These are phyloP conservation scores for Galendromus occidentalis DNA, from an alignment of 1,140 invertebrate species.

Conservation along the genomic window DNA sequence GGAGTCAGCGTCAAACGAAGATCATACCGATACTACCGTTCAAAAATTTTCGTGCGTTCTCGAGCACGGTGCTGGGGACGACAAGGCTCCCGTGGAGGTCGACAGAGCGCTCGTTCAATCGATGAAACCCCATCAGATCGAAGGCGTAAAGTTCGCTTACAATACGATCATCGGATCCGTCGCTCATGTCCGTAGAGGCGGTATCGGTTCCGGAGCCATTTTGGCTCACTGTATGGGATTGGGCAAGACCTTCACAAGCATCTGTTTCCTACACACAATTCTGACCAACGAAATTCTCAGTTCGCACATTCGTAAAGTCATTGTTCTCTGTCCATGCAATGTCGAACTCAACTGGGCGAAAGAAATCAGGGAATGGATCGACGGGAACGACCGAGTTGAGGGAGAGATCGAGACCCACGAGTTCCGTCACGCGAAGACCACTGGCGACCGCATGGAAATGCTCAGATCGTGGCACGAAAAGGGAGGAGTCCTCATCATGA, in stretches of 20 bases:
- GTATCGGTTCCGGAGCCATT: slow-evolving; percentile 41
- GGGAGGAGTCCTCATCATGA: slow-evolving; percentile 79
- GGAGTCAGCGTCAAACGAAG: too few relatives aligned
- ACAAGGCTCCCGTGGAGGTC: slow-evolving; percentile 56
- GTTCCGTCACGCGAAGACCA: slow-evolving; percentile 43
- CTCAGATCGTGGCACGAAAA: slow-evolving; percentile 53
- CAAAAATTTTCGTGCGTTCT: too few relatives aligned
- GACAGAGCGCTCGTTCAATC: slow-evolving; percentile 55
- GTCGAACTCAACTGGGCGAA: slow-evolving; percentile 88
- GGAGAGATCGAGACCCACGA: slow-evolving; percentile 36
- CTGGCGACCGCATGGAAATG: slow-evolving; percentile 42
- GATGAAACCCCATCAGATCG: slow-evolving; percentile 76
- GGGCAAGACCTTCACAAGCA: slow-evolving; percentile 47
- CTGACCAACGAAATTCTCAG: slow-evolving; percentile 40
- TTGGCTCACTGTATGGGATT: slow-evolving; percentile 67
- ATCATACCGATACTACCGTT: too few relatives aligned
- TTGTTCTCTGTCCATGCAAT: slow-evolving; percentile 78
- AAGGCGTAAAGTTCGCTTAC: slow-evolving; percentile 88
- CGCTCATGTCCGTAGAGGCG: slow-evolving; percentile 35
- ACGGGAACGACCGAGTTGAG: slow-evolving; percentile 31
- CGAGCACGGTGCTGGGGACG: slow-evolving; percentile 61
- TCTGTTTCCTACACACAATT: slow-evolving; percentile 70
- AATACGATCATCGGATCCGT: slow-evolving; percentile 77
- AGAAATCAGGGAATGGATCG: slow-evolving; percentile 72
- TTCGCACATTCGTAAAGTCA: slow-evolving; percentile 43